Percentiles rank a stretch among this genome's conserved stretches.
Evolutionary conservation across 2,113 vertebrate genomes (phyloP).

Genomic region (Boulengerochromis microlepis): DNA sequence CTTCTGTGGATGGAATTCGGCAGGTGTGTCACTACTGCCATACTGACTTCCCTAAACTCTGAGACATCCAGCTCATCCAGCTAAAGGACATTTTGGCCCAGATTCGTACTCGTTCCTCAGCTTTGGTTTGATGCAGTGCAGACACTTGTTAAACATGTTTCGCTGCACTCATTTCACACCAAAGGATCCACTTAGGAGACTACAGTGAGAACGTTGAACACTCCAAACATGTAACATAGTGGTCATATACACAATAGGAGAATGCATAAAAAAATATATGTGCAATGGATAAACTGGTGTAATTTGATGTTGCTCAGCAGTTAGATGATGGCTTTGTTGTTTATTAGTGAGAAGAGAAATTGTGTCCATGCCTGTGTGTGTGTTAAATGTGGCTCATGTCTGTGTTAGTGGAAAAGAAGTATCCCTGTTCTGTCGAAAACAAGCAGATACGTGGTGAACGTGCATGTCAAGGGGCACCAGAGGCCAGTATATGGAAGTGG

Average conservation of each 20-base stretch:
- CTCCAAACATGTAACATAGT: neutral
- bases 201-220: neutral
- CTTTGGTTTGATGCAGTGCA: neutral
- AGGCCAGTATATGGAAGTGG: neutral
- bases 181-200: neutral
- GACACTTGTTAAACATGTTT: neutral
- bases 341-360: neutral
- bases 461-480: neutral
- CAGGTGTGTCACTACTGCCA: neutral
- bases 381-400: neutral
- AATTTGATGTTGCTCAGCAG: constrained; percentile 49
- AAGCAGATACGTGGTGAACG: neutral
- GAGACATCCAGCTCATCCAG: neutral
- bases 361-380: neutral
- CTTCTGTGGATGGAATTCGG: neutral
- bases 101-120: neutral
- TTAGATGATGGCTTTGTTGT: constrained; percentile 7
- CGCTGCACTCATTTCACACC: neutral
- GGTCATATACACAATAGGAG: neutral
- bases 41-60: neutral
- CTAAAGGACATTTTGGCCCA: neutral
- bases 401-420: neutral
- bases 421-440: constrained; percentile 36
- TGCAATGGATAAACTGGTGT: constrained; percentile 11
- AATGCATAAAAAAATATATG: constrained; percentile 22